Conservation (phyloP, 2,113 vertebrate species). For the Oncorhynchus nerka region DNA sequence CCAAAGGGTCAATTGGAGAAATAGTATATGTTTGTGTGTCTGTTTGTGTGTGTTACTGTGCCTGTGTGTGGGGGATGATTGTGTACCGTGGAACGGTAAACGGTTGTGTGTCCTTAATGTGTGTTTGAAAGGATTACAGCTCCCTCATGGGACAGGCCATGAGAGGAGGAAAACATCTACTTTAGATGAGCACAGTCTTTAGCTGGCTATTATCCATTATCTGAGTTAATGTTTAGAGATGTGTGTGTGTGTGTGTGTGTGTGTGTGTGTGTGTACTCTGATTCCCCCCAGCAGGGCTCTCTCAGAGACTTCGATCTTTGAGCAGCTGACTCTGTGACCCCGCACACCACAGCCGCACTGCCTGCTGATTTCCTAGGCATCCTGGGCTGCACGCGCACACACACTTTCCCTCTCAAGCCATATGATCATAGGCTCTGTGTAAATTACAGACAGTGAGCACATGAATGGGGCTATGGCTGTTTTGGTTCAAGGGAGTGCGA, state of each 20-base stretch:
- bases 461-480: conserved; percentile 42
- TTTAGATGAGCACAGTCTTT: conserved; percentile 28
- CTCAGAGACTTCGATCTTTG: too few species aligned
- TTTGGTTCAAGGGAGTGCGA: conserved; percentile 32
- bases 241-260: too few species aligned
- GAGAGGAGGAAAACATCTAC: conserved; percentile 8
- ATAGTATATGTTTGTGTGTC: neutral
- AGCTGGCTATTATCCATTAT: neutral
- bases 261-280: too few species aligned
- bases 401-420: neutral
- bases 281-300: too few species aligned
- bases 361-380: neutral
- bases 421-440: conserved; percentile 46
- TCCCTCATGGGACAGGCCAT: neutral
- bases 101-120: neutral
- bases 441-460: conserved; percentile 51
- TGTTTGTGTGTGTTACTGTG: neutral
- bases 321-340: too few species aligned
- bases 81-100: neutral
- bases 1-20: neutral
- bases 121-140: conserved; percentile 16
- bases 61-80: neutral
- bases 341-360: too few species aligned
- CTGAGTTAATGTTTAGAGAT: too few species aligned
- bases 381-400: conserved; percentile 6